phyloP scores from a whole-genome alignment of 2,888 invertebrate species.

The Augochlorella aurata region DNA sequence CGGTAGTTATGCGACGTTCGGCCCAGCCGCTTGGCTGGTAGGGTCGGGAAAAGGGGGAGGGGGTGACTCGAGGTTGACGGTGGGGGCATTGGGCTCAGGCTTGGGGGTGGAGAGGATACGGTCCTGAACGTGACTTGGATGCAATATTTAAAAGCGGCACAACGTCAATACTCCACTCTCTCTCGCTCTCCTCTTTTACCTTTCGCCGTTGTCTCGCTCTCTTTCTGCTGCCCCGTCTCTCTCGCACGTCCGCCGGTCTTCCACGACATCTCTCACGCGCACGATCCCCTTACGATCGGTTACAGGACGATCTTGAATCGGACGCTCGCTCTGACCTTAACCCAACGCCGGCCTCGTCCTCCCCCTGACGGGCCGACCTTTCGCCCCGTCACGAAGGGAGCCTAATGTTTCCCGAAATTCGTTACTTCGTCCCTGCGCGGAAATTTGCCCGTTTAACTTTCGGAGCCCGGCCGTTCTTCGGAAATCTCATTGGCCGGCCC shows the following conservation, averaged over 20 bases:
- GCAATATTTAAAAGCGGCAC: constrained; percentile 80
- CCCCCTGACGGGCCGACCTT: not conserved
- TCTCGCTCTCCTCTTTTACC: constrained; percentile 31
- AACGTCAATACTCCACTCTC: constrained; percentile 79
- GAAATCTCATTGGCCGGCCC: constrained; percentile 32
- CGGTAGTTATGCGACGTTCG: constrained; percentile 77
- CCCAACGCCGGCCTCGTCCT: constrained; percentile 66
- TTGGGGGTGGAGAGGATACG: constrained; percentile 71
- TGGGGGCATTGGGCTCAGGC: constrained; percentile 43
- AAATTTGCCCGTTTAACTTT: constrained; percentile 44
- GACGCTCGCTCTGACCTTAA: constrained; percentile 73
- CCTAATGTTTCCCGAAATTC: constrained; percentile 60
- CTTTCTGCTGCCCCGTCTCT: constrained; percentile 48
- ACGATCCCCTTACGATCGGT: constrained; percentile 48
- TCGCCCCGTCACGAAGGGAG: constrained; percentile 33
- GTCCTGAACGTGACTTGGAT: constrained; percentile 81
- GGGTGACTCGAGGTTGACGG: constrained; percentile 46
- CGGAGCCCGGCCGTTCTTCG: constrained; percentile 12
- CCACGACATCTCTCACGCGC: constrained; percentile 30
- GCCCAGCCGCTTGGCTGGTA: constrained; percentile 58
- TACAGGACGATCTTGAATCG: constrained; percentile 60
- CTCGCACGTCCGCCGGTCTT: not conserved
- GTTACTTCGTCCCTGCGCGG: constrained; percentile 35
- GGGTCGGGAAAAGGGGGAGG: constrained; percentile 54
- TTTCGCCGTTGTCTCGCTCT: constrained; percentile 27